These are phyloP conservation scores for Drosophila sordidula DNA, from an alignment of 2,888 invertebrate genomes.

Conservation along the genomic window DNA sequence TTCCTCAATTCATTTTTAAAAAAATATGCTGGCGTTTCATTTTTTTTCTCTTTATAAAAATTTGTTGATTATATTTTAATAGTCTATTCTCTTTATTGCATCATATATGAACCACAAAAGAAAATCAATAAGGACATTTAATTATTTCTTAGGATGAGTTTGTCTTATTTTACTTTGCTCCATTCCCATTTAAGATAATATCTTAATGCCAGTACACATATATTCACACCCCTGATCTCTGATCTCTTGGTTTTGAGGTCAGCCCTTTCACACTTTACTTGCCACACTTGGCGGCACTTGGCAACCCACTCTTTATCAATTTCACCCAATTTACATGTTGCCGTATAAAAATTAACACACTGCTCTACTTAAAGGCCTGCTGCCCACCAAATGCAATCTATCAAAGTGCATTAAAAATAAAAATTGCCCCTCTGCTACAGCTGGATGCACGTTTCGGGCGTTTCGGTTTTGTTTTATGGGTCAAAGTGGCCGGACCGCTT, in stretches of 20 bases:
- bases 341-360: conserved; percentile 63
- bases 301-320: conserved; percentile 43
- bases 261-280: conserved; percentile 66
- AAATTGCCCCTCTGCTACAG: conserved; percentile 26
- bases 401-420: conserved; percentile 71
- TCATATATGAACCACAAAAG: too few relatives aligned
- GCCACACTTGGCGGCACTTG: conserved; percentile 41
- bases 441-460: conserved; percentile 31
- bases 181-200: background rate
- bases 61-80: too few relatives aligned
- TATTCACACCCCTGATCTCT: background rate
- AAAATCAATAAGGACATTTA: too few relatives aligned
- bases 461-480: conserved; percentile 53
- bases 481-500: conserved; percentile 63
- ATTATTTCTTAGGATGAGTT: too few relatives aligned
- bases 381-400: conserved; percentile 70
- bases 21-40: too few relatives aligned
- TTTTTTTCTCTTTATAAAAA: too few relatives aligned
- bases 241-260: conserved; percentile 43
- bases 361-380: conserved; percentile 51
- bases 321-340: conserved; percentile 66
- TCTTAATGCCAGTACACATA: background rate
- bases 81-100: too few relatives aligned
- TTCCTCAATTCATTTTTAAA: too few relatives aligned
- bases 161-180: background rate